phyloP scores from a whole-genome alignment of 1,140 invertebrate genomes.

The Ooceraea biroi region DNA sequence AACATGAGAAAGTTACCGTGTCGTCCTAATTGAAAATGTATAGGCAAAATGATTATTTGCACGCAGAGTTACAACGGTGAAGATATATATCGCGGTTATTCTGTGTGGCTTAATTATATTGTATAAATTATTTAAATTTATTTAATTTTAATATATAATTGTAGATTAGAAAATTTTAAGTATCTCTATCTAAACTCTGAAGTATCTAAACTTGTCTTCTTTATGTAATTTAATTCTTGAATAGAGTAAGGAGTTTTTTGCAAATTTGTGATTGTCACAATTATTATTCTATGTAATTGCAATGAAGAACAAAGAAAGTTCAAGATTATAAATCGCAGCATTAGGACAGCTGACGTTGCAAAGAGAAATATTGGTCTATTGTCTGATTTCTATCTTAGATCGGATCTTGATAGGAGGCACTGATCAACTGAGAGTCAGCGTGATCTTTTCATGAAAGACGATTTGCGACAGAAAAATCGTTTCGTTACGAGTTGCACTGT shows the following conservation, averaged over 20 bases:
- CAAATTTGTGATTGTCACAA: neutral
- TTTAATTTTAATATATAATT: neutral
- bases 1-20: slow-evolving; percentile 11
- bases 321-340: slow-evolving; percentile 7
- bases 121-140: neutral
- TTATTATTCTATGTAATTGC: neutral
- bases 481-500: slow-evolving; percentile 21
- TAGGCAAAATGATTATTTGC: neutral
- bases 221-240: neutral
- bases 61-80: neutral
- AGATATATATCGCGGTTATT: neutral
- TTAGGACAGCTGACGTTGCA: slow-evolving; percentile 23
- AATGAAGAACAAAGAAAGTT: slow-evolving; percentile 21
- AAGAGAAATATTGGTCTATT: slow-evolving; percentile 46
- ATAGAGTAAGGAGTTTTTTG: neutral
- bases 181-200: too few species aligned
- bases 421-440: slow-evolving; percentile 12
- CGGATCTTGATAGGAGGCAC: slow-evolving; percentile 22
- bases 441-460: slow-evolving; percentile 16
- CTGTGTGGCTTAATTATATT: neutral
- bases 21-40: slow-evolving; percentile 4
- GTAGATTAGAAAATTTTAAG: neutral
- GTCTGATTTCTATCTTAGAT: slow-evolving; percentile 32
- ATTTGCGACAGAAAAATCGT: slow-evolving; percentile 15
- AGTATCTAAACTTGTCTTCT: too few species aligned